Percentiles rank a stretch among this genome's conserved stretches.
Conservation (phyloP, 2,888 invertebrate species). For the Muscina levida region DNA sequence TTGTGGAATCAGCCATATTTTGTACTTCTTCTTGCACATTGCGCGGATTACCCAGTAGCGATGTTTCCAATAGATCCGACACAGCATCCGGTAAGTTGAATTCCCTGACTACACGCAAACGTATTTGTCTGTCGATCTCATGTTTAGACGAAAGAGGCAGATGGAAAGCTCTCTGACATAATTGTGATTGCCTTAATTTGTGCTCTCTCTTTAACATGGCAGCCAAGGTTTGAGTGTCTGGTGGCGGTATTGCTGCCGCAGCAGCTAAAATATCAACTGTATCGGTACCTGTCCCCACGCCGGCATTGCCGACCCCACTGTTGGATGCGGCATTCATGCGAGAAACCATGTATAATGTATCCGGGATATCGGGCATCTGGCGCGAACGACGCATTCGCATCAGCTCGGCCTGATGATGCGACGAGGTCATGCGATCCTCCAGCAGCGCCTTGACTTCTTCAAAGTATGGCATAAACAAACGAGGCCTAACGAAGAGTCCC, state of each 20-base stretch:
- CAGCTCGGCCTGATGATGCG: conserved; percentile 89
- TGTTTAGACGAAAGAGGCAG: conserved; percentile 88
- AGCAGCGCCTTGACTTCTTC: conserved; percentile 94
- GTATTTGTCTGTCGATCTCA: conserved; percentile 89
- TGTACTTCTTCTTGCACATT: conserved; percentile 66
- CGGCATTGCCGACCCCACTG: conserved; percentile 71
- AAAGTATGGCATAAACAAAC: conserved; percentile 96
- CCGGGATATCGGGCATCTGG: conserved; percentile 92
- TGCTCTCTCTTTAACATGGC: conserved; percentile 92
- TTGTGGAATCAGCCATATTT: conserved; percentile 68
- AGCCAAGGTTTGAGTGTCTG: conserved; percentile 87
- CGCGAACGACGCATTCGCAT: conserved; percentile 86
- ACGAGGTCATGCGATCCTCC: conserved; percentile 87
- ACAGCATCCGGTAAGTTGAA: conserved; percentile 95
- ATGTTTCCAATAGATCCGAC: conserved; percentile 86
- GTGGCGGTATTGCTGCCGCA: conserved; percentile 86
- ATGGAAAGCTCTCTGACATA: conserved; percentile 89
- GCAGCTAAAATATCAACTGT: conserved; percentile 85
- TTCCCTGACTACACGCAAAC: conserved; percentile 94
- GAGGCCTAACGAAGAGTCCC: conserved; percentile 89
- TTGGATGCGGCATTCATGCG: conserved; percentile 76
- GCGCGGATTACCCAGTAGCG: conserved; percentile 73
- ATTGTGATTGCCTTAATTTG: conserved; percentile 89
- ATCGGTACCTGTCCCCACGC: conserved; percentile 77
- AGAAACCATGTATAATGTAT: conserved; percentile 93